Conservation (phyloP, 1,140 invertebrate genomes). For the Microplitis mediator region DNA sequence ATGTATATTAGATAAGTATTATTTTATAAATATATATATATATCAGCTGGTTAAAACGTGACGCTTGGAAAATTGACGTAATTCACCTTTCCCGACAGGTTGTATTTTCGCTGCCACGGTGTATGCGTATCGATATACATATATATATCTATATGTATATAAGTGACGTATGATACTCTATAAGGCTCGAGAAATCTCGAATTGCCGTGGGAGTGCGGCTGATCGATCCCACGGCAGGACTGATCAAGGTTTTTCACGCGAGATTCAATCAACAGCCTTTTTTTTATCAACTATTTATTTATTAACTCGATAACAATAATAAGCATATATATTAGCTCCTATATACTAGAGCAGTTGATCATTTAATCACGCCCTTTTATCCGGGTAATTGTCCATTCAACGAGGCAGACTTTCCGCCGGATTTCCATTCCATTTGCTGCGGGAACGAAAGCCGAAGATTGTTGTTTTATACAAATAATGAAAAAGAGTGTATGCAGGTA, state of each 20-base stretch:
- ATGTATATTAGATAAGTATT: slow-evolving; percentile 3
- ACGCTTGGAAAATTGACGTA: slow-evolving; percentile 22
- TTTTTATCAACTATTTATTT: not conserved
- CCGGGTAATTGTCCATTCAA: slow-evolving; percentile 4
- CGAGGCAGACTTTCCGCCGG: not conserved
- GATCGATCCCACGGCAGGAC: slow-evolving; percentile 48
- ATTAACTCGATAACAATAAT: not conserved
- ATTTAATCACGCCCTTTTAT: slow-evolving; percentile 7
- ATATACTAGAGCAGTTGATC: not conserved
- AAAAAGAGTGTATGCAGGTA: too few species aligned
- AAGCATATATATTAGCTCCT: not conserved
- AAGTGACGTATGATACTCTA: slow-evolving; percentile 35
- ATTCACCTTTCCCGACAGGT: slow-evolving; percentile 16
- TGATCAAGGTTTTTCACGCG: slow-evolving; percentile 49
- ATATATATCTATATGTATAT: slow-evolving; percentile 4
- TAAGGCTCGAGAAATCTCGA: slow-evolving; percentile 34
- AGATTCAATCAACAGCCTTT: slow-evolving; percentile 34
- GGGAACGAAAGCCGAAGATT: not conserved
- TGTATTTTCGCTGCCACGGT: slow-evolving; percentile 8
- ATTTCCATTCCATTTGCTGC: not conserved
- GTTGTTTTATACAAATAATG: too few species aligned
- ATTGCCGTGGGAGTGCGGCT: slow-evolving; percentile 49
- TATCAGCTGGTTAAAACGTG: slow-evolving; percentile 14
- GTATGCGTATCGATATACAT: slow-evolving; percentile 10
- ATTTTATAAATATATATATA: slow-evolving; percentile 9